Evolutionary conservation across 1,140 invertebrate species (phyloP).

Genomic region (Micrasema minimum): DNA sequence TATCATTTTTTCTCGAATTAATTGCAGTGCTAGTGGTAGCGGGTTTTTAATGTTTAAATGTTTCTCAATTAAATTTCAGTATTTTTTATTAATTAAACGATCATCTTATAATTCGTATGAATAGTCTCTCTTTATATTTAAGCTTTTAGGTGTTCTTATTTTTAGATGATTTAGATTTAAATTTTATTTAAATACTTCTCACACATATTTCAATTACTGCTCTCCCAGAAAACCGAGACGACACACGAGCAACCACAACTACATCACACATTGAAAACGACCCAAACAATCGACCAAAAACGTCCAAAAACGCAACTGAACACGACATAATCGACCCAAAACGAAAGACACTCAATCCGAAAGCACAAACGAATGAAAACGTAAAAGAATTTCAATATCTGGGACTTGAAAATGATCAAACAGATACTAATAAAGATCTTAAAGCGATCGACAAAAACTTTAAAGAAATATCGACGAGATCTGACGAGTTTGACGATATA

Average conservation of each 20-base stretch:
- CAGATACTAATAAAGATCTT: background rate
- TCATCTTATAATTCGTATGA: too few species aligned
- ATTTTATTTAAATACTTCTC: too few species aligned
- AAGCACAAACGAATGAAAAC: background rate
- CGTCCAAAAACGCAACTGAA: constrained; percentile 5
- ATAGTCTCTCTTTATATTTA: too few species aligned
- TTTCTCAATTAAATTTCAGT: too few species aligned
- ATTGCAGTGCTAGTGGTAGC: too few species aligned
- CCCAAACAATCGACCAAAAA: background rate
- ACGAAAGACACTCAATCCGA: background rate
- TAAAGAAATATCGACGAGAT: constrained; percentile 5
- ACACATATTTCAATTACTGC: constrained; percentile 7
- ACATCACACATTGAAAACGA: background rate
- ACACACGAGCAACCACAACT: background rate
- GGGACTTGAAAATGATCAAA: background rate
- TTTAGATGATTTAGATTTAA: too few species aligned
- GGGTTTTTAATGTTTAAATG: too few species aligned
- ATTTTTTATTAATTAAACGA: too few species aligned
- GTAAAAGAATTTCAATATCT: background rate
- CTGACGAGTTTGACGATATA: constrained; percentile 1
- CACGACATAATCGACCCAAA: background rate
- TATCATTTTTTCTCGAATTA: too few species aligned
- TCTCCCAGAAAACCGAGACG: constrained; percentile 8
- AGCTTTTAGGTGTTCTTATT: too few species aligned
- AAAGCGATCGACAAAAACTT: background rate